Evolutionary conservation across 2,797 vertebrate genomes (phyloP).

Genomic region (Eidolon dupreanum): DNA sequence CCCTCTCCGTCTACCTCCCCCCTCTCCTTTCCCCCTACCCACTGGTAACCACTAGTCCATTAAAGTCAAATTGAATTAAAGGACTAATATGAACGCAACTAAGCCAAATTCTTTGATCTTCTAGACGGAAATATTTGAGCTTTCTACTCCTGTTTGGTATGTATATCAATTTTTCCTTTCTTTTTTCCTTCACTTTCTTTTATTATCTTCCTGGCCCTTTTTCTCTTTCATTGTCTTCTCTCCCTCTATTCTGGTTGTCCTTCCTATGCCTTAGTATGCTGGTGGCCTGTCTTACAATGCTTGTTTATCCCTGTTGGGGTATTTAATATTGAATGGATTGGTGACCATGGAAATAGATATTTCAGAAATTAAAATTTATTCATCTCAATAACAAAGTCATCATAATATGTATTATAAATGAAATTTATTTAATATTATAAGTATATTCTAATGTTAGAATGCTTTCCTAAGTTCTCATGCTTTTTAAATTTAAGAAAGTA

Average conservation of each 20-base stretch:
- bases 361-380: not conserved
- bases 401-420: not conserved
- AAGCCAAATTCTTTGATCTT: not conserved
- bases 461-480: not conserved
- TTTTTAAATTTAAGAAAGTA: constrained; percentile 5
- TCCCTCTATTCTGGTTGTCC: not conserved
- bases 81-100: not conserved
- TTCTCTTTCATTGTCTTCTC: not conserved
- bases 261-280: not conserved
- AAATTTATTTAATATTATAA: not conserved
- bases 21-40: too few species aligned
- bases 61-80: not conserved
- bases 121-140: not conserved
- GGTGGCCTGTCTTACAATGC: not conserved
- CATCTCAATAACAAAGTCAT: not conserved
- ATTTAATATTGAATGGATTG: not conserved
- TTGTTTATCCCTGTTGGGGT: not conserved
- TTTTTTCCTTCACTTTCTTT: not conserved
- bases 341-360: not conserved
- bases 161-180: not conserved
- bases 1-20: too few species aligned
- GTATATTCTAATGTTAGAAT: not conserved
- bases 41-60: too few species aligned
- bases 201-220: not conserved
- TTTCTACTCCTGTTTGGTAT: not conserved